These are phyloP conservation scores for Prosopocoilus inquinatus DNA, from an alignment of 2,888 invertebrate genomes.

Conservation along the genomic window DNA sequence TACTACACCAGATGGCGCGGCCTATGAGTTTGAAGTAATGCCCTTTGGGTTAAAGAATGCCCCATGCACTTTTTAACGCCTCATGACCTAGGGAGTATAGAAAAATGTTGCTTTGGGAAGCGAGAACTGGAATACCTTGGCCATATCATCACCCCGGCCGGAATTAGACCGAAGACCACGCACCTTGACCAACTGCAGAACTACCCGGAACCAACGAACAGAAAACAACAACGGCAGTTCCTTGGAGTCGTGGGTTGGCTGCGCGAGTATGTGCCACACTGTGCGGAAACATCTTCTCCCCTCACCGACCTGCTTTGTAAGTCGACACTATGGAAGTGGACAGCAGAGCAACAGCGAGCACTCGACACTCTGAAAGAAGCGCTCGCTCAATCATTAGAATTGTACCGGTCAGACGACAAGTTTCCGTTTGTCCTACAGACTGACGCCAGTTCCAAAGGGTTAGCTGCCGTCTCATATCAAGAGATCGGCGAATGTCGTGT, in stretches of 20 bases:
- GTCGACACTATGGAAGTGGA: slow-evolving; percentile 20
- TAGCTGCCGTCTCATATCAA: slow-evolving; percentile 31
- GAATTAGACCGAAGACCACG: neutral
- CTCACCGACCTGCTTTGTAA: slow-evolving; percentile 26
- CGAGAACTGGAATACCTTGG: slow-evolving; percentile 16
- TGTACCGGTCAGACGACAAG: slow-evolving; percentile 23
- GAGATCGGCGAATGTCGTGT: slow-evolving; percentile 12
- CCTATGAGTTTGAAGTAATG: no score
- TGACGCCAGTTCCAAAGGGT: slow-evolving; percentile 27
- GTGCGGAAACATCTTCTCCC: slow-evolving; percentile 24
- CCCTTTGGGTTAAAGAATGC: no score
- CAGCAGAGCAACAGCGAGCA: slow-evolving; percentile 10
- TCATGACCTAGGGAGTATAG: no score
- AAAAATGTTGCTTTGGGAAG: no score
- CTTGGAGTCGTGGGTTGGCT: slow-evolving; percentile 32
- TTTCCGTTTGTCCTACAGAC: slow-evolving; percentile 28
- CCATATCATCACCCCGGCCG: slow-evolving; percentile 7
- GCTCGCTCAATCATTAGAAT: slow-evolving; percentile 12
- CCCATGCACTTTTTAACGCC: no score
- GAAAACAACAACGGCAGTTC: slow-evolving; percentile 9
- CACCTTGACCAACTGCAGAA: slow-evolving; percentile 7
- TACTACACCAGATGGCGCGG: no score
- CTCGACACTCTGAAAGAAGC: slow-evolving; percentile 20
- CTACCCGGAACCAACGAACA: neutral
- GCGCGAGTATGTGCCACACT: slow-evolving; percentile 30